These are phyloP conservation scores for Pangasianodon gigas DNA, from an alignment of 2,113 vertebrate genomes.

Conservation along the genomic window DNA sequence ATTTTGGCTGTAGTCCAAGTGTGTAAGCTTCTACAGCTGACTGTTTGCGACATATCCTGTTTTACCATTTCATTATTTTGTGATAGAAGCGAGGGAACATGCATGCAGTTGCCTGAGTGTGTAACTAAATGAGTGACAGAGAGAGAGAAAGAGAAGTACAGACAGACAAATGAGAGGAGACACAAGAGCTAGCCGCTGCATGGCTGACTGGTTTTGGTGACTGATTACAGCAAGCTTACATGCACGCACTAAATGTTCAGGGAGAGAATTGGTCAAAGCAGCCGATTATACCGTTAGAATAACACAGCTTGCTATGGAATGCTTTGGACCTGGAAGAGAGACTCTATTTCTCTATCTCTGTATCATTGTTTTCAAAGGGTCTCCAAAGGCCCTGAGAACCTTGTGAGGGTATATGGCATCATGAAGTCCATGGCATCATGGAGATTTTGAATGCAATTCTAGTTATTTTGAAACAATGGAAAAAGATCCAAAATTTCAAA, in stretches of 20 bases:
- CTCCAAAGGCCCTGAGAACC: not conserved
- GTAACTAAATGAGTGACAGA: not conserved
- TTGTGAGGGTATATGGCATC: not conserved
- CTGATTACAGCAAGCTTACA: constrained; percentile 22
- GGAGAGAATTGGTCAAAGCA: not conserved
- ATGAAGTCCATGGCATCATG: not conserved
- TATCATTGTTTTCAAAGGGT: not conserved
- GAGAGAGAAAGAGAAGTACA: constrained; percentile 57
- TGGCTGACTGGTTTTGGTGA: constrained; percentile 46
- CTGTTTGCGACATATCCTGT: not conserved
- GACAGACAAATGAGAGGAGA: constrained; percentile 36
- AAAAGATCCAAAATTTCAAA: not conserved
- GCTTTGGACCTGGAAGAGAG: not conserved
- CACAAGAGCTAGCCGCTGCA: constrained; percentile 31
- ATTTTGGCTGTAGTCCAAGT: not conserved
- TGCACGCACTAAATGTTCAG: not conserved
- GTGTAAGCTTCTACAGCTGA: not conserved
- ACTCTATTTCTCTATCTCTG: not conserved
- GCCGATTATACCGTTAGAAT: too few species aligned
- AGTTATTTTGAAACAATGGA: not conserved
- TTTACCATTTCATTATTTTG: not conserved
- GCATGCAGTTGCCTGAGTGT: not conserved
- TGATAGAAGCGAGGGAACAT: not conserved
- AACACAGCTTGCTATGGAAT: not conserved
- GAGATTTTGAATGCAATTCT: not conserved